A percentile compares a stretch with the other conserved stretches of the same genome.
Evolutionary conservation across 2,888 invertebrate genomes (phyloP).

Genomic region (Sicus ferrugineus): DNA sequence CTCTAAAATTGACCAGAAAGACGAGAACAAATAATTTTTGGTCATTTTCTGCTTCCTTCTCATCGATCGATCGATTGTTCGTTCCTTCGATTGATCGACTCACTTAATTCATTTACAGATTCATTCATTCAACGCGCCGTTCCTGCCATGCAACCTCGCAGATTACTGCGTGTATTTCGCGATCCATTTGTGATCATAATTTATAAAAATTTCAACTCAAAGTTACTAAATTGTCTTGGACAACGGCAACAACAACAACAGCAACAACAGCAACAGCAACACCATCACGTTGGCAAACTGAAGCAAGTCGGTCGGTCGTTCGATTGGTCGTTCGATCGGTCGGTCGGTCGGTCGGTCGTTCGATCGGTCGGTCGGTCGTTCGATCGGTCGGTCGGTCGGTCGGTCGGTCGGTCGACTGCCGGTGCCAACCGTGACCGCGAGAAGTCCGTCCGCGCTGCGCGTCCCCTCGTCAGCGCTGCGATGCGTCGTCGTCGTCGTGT

Average conservation of each 20-base stretch:
- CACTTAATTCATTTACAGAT: constrained; percentile 18
- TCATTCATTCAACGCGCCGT: neutral
- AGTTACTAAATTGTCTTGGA: constrained; percentile 33
- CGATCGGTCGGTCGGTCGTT: too few species aligned
- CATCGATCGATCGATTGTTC: constrained; percentile 36
- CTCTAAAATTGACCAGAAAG: too few species aligned
- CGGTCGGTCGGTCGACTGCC: neutral
- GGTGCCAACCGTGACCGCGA: neutral
- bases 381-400: too few species aligned
- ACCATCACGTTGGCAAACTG: constrained; percentile 28
- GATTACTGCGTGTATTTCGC: constrained; percentile 2
- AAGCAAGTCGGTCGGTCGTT: constrained; percentile 7
- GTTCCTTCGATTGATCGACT: constrained; percentile 9
- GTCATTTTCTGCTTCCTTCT: constrained; percentile 21
- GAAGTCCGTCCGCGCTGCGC: neutral
- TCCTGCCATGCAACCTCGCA: neutral
- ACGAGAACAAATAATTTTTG: too few species aligned
- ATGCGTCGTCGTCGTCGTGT: neutral
- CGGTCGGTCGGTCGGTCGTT: too few species aligned
- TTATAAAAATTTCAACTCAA: constrained; percentile 26
- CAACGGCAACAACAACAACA: neutral
- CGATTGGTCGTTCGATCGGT: too few species aligned
- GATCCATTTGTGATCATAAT: constrained; percentile 36
- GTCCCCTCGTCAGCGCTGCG: constrained; percentile 1
- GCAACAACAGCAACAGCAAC: constrained; percentile 11